Evolutionary conservation across 2,113 vertebrate species (phyloP).

Genomic region (Agapornis roseicollis): DNA sequence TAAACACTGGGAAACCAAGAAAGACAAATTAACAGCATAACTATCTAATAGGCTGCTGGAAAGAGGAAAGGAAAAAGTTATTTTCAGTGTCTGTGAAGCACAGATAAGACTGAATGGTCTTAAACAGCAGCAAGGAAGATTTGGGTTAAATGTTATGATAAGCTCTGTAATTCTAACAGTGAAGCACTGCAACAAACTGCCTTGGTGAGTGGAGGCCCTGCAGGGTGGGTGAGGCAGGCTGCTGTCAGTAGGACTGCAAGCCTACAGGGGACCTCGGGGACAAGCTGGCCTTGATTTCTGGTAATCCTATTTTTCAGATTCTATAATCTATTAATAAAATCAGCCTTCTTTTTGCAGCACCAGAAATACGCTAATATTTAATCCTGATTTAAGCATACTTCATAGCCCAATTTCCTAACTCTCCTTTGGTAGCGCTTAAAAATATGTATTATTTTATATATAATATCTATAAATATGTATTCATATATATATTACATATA

Average conservation of each 20-base stretch:
- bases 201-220: fast-evolving
- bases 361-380: background rate
- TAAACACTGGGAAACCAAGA: conserved; percentile 18
- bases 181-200: background rate
- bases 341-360: background rate
- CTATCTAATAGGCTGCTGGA: background rate
- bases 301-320: background rate
- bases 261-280: background rate
- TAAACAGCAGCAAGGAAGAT: background rate
- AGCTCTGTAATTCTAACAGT: background rate
- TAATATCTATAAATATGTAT: background rate
- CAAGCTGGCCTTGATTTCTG: background rate
- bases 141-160: background rate
- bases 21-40: background rate
- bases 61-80: background rate
- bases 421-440: background rate
- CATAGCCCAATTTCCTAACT: background rate
- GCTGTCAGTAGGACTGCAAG: background rate
- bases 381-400: background rate
- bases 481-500: background rate
- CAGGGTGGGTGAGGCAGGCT: background rate
- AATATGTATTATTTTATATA: background rate
- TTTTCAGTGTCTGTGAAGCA: background rate
- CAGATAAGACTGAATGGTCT: conserved; percentile 13
- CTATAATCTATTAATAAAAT: background rate